phyloP scores from a whole-genome alignment of 2,113 vertebrate species.

The Engraulis encrasicolus region DNA sequence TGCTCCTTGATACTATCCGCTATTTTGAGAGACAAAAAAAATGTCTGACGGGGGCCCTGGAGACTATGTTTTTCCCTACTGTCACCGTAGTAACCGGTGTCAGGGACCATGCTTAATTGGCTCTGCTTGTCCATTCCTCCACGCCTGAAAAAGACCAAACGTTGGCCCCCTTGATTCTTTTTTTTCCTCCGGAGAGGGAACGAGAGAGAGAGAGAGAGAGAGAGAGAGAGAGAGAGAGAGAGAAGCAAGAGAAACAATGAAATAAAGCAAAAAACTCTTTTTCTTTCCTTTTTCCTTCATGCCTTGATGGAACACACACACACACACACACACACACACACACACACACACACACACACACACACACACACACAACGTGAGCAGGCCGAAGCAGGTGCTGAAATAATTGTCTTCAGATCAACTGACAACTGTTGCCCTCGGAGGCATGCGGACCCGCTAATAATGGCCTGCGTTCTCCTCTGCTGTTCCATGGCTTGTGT shows the following conservation, averaged over 20 bases:
- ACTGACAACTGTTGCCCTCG: conserved; percentile 70
- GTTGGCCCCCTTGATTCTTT: no score
- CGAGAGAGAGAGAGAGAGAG: conserved; percentile 21
- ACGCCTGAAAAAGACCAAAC: conserved; percentile 50
- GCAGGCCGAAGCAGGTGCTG: conserved; percentile 61
- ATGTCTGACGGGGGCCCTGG: conserved; percentile 57
- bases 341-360: conserved; percentile 38
- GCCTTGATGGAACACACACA: conserved; percentile 45
- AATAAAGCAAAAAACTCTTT: background rate
- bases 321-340: conserved; percentile 35
- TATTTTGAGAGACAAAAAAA: conserved; percentile 59
- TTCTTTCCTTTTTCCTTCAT: conserved; percentile 9
- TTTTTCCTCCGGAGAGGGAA: conserved; percentile 40
- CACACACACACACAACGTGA: conserved; percentile 26
- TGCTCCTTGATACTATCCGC: conserved; percentile 59
- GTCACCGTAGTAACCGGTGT: conserved; percentile 63
- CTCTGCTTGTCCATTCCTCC: conserved; percentile 49
- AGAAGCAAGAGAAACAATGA: conserved; percentile 10
- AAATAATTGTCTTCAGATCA: conserved; percentile 67
- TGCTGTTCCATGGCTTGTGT: background rate
- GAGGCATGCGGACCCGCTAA: conserved; percentile 27
- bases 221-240: background rate
- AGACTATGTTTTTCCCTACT: conserved; percentile 54
- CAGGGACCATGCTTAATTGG: conserved; percentile 65
- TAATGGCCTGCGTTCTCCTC: background rate